Percentiles rank a stretch among this genome's conserved stretches.
Conservation (phyloP, 2,888 invertebrate genomes). For the Coenonympha arcania region DNA sequence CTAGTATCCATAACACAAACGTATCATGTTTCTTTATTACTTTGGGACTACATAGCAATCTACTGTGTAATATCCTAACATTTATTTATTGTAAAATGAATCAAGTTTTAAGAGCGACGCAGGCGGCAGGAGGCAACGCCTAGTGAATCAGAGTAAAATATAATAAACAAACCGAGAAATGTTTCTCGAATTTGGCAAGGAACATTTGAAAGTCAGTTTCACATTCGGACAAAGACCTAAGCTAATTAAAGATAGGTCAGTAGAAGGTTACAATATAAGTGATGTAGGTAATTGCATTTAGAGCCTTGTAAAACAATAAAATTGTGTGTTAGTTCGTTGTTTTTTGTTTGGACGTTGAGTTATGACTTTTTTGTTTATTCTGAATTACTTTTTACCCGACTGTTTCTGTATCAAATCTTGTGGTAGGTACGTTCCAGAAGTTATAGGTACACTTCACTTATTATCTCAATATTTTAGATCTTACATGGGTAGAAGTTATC, state of each 20-base stretch:
- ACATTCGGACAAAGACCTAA: slow-evolving; percentile 54
- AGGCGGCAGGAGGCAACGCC: background rate
- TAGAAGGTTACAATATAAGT: slow-evolving; percentile 40
- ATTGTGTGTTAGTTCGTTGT: background rate
- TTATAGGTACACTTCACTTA: too few relatives aligned
- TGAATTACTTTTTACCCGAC: background rate
- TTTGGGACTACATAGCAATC: background rate
- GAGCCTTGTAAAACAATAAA: slow-evolving; percentile 28
- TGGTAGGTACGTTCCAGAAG: too few relatives aligned
- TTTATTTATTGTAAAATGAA: background rate
- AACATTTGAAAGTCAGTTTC: slow-evolving; percentile 63
- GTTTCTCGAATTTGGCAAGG: slow-evolving; percentile 51
- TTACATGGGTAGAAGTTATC: too few relatives aligned
- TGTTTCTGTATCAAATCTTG: background rate
- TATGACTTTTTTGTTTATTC: background rate
- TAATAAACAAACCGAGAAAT: slow-evolving; percentile 59
- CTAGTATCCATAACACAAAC: too few relatives aligned
- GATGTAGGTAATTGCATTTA: slow-evolving; percentile 28
- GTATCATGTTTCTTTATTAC: too few relatives aligned
- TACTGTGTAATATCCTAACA: background rate
- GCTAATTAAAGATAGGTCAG: slow-evolving; percentile 59
- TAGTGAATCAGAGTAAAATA: slow-evolving; percentile 29
- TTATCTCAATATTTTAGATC: too few relatives aligned
- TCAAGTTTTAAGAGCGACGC: background rate
- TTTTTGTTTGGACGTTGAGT: background rate